Evolutionary conservation across 2,113 vertebrate genomes (phyloP), one percentile per base, ranked within the genome.

Genomic region (Origma solitaria): DNA sequence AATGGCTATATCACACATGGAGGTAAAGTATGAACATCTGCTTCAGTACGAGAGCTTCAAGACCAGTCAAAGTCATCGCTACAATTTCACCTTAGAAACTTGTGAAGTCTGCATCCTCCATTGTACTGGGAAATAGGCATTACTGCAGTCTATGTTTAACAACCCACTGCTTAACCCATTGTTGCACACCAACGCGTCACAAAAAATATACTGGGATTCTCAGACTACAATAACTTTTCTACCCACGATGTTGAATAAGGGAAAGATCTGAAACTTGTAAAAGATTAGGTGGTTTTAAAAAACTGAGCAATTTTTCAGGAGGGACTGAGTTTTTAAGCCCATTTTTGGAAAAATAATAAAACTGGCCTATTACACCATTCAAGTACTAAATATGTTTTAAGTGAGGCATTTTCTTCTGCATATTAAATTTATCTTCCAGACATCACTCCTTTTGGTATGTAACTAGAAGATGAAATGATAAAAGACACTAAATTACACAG

Each of bases 1-100:
- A 90, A 92, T 90, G 73, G 68, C 85, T 85, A 4, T 73, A 77
- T 94, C 76, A 62, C 90, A 90, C 92, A 18, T 60, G 82, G 71
- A 90, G 76, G 82, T 83, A 70, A 96, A 95, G 75, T 44, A 95
- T 70, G 88, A 96, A 94, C 94, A 96, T 92, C 92, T 96, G 96
- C 85, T 90, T 75, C 60, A 45, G 49, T 27, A 40, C 62, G 57
- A 78, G 60, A 73, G 25, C 79, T 73, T 77, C 84, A 96, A 71
- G 92, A 96, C 76, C 64, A 79, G 60, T 94, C 82, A 94, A 81
- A 95, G 58, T 58, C 64, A 68, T 90, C 90, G 70, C 58, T 92
- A 75, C 33, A 88, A 70, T 83, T 95, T 86, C 90, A 88, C 30
- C 51, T 94, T 78, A 77, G 90, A 75, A 95, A 81, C 79, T 10